Base-by-base conservation (phyloP, 2,113 vertebrate genomes). In the Chloropsis cyanopogon region DNA sequence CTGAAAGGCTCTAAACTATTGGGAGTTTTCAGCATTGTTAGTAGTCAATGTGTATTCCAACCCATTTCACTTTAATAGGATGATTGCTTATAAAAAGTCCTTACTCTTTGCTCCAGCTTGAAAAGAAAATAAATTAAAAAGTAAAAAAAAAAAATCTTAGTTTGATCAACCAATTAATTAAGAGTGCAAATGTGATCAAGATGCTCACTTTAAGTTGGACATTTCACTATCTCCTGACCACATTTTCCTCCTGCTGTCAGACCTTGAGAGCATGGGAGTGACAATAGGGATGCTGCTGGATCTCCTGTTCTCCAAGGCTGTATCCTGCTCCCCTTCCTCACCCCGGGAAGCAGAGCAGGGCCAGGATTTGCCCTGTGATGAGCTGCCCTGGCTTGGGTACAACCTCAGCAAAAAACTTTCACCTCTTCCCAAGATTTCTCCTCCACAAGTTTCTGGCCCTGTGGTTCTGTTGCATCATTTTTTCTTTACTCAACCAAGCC, bases 251-350 rank as follows among this genome's bases (percentile, higher is more conserved):
- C 44, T 21, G 13, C 31, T 5, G 23, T 47, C 19, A 31, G 8
- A 20, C 10, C 21, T 1, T 1, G 12, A 23, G 18, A 70, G 6
- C 8, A 1, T 1, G 1, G 33, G 16, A 60, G 10, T 0, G 1
- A 63, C 20, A 31, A 4, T 1, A 11, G 18, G 31, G 25, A 7
- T 52, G 63, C 54, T 84, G n/a, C 31, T 2, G 6, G 35, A 46
- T 25, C 64, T 21, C 23, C 44, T 5, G 5, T 5, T 69, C 37
- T 33, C 41, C 12, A 3, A 19, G 35, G 20, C 10, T 1, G 0
- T 5, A 54, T 72, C 73, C 69, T 70, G 29, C 41, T 59, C 56
- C 37, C 13, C 22, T 37, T 68, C 17, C 72, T 47, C 5, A 5
- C 4, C 3, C 5, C 0, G 2, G 44, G n/a, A 33, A 41, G 35